A percentile compares a stretch with the other conserved stretches of the same genome.
These are phyloP conservation scores for Pegoplata infirma DNA, from an alignment of 2,888 invertebrate genomes.

Conservation along the genomic window DNA sequence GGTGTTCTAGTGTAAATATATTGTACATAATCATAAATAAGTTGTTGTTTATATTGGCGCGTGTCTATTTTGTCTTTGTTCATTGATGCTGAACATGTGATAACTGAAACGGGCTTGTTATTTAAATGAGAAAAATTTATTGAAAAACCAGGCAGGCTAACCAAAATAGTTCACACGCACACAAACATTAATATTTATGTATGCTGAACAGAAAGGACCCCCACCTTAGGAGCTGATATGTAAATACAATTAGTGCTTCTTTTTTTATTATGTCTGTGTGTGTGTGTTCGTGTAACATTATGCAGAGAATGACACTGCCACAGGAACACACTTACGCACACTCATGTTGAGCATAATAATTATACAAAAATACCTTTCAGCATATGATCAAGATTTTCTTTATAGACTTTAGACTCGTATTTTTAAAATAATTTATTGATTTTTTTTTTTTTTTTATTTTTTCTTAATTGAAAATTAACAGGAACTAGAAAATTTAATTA, in stretches of 20 bases:
- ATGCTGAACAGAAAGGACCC: constrained; percentile 3
- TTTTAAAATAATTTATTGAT: not conserved
- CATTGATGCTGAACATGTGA: constrained; percentile 41
- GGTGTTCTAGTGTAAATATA: too few species aligned
- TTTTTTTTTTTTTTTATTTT: not conserved
- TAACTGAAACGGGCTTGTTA: constrained; percentile 39
- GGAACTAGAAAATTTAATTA: too few species aligned
- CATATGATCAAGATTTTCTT: not conserved
- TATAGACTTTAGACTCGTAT: not conserved
- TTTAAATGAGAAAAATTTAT: constrained; percentile 22
- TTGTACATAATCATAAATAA: not conserved
- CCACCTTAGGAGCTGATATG: constrained; percentile 34
- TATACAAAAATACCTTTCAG: not conserved
- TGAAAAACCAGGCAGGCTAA: constrained; percentile 1
- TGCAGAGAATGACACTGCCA: constrained; percentile 2
- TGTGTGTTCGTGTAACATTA: not conserved
- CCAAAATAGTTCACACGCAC: not conserved
- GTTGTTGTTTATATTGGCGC: constrained; percentile 16
- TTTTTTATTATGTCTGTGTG: not conserved
- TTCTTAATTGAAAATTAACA: not conserved
- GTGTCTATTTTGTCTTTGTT: constrained; percentile 43
- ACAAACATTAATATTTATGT: not conserved
- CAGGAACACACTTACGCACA: not conserved
- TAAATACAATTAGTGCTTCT: constrained; percentile 40
- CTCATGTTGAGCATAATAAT: not conserved